Percentiles rank a stretch among this genome's conserved stretches.
phyloP scores from a whole-genome alignment of 1,140 invertebrate species.

The Aphis gossypii region DNA sequence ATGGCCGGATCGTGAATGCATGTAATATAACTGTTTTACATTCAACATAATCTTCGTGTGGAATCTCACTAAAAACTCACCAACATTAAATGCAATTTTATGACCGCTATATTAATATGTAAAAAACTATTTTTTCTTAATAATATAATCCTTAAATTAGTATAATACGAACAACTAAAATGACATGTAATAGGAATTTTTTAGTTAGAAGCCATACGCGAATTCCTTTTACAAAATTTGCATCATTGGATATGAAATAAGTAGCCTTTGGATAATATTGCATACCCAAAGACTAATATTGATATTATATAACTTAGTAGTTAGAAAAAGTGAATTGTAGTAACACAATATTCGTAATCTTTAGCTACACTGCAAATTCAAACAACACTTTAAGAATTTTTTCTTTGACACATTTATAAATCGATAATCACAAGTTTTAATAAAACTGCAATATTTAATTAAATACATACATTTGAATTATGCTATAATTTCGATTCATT shows the following conservation, averaged over 20 bases:
- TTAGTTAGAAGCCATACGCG: neutral
- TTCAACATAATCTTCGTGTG: neutral
- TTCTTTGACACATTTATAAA: neutral
- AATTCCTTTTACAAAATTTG: neutral
- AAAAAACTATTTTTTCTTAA: neutral
- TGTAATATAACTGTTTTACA: conserved; percentile 3
- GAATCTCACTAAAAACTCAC: neutral
- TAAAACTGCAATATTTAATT: neutral
- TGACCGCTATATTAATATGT: neutral
- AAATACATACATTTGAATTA: neutral
- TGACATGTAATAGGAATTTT: neutral
- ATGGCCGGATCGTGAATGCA: neutral
- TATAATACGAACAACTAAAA: neutral
- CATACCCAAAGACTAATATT: too few species aligned
- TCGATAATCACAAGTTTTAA: neutral
- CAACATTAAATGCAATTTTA: neutral
- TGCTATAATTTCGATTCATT: neutral
- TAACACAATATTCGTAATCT: neutral
- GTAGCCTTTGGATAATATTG: too few species aligned
- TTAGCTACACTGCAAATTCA: neutral
- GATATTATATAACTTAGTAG: too few species aligned
- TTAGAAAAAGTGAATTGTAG: too few species aligned
- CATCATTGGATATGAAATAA: too few species aligned
- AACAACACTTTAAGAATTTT: neutral
- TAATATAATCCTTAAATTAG: too few species aligned